A percentile compares a stretch with the other conserved stretches of the same genome.
Evolutionary conservation across 2,797 vertebrate genomes (phyloP).

Genomic region (Pristis pectinata): DNA sequence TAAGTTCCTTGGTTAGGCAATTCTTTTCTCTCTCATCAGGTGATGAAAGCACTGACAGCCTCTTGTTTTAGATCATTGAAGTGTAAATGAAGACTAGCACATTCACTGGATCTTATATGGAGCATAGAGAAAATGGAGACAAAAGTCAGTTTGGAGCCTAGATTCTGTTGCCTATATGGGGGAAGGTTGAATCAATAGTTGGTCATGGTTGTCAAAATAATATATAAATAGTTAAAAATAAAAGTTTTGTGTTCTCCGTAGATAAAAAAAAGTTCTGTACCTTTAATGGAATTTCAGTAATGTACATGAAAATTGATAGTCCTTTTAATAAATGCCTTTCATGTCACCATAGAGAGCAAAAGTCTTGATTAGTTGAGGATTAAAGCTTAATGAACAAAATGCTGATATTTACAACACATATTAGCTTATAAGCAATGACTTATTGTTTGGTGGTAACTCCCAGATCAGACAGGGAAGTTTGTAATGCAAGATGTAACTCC

Average conservation of each 20-base stretch:
- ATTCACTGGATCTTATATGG: not conserved
- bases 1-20: not conserved
- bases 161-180: not conserved
- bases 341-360: not conserved
- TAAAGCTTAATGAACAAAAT: not conserved
- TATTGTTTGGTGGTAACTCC: not conserved
- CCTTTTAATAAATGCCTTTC: not conserved
- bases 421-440: not conserved
- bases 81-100: not conserved
- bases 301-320: not conserved
- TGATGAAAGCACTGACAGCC: not conserved
- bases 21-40: not conserved
- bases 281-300: not conserved
- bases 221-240: not conserved
- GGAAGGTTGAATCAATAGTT: not conserved
- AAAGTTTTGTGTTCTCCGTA: not conserved
- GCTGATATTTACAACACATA: not conserved
- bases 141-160: not conserved
- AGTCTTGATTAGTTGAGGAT: not conserved
- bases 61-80: not conserved
- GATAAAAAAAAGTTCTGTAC: not conserved
- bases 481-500: not conserved
- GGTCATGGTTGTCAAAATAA: not conserved
- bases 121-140: not conserved
- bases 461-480: not conserved